Evolutionary conservation across 2,113 vertebrate genomes (phyloP).

Genomic region (Butorides virescens): DNA sequence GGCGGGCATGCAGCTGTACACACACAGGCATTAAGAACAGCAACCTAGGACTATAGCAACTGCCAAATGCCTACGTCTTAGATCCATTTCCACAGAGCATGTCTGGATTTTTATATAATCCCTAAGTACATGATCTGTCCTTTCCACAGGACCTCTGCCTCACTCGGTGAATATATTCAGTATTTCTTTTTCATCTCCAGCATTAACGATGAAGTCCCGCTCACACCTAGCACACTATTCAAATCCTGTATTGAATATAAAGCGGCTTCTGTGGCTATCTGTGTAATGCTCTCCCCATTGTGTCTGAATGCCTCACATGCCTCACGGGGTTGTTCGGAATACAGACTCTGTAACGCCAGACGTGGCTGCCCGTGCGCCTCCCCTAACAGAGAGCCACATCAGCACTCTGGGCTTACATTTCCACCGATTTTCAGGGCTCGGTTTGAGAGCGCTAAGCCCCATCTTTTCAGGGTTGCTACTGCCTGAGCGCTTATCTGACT

Average conservation of each 20-base stretch:
- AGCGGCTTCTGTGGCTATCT: not conserved
- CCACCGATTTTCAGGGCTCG: not conserved
- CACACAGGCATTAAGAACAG: not conserved
- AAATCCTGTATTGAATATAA: not conserved
- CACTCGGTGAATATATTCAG: not conserved
- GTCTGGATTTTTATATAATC: conserved; percentile 1
- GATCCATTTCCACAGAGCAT: not conserved
- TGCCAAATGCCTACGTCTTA: not conserved
- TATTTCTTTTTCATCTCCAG: conserved; percentile 13
- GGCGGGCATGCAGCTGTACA: not conserved
- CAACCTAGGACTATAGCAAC: not conserved
- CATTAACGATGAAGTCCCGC: not conserved
- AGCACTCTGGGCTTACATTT: not conserved
- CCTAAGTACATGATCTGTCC: not conserved
- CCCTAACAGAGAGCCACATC: not conserved
- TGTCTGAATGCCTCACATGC: not conserved
- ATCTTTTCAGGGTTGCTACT: not conserved
- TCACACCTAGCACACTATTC: not conserved
- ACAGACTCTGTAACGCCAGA: not conserved
- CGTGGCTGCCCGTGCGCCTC: not conserved
- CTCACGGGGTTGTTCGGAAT: not conserved
- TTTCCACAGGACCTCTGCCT: conserved; percentile 23
- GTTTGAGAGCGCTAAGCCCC: not conserved
- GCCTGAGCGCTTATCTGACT: not conserved
- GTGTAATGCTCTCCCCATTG: not conserved